Base-by-base conservation (phyloP, 2,113 vertebrate genomes). In the Micronycteris hirsuta region DNA sequence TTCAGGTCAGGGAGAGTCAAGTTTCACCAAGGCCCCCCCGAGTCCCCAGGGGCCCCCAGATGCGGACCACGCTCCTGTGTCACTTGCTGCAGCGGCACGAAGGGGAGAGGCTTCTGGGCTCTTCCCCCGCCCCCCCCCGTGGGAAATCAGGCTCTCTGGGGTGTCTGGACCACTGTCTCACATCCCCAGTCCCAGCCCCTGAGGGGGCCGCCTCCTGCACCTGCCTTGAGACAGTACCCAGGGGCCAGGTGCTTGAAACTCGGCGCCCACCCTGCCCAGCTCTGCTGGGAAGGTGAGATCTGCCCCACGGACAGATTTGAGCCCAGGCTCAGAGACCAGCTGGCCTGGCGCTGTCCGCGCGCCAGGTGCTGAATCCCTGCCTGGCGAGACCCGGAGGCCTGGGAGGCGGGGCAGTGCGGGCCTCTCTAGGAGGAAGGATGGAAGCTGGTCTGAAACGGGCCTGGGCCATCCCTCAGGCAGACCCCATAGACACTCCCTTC, bases 1-100 rank as follows among this genome's bases (percentile, higher is more conserved):
- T 52, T 67, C 80, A 81, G 91, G 88, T 87, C 91, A 67, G 93
- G 70, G 67, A 61, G 76, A 90, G 95, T 85, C 91, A 71, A 81
- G 89, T 88, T 82, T 83, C 56, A 88, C 85, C 52, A 36, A 81
- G 49, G 33, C n/a, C 70, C 41, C 13, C 1, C 33, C 24, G 52
- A 52, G 63, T 71, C 68, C 92, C 91, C 7, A 2, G 93, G 65
- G 94, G 47, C 47, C 76, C 36, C 26, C 31, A 38, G 43, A 33
- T 26, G 11, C 1, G 28, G 86, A 17, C 3, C 33, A 17, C 0
- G 3, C 22, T 43, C 38, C 56, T 3, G 7, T 0, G 7, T n/a
- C 52, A 38, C 45, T 8, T 13, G 80, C 45, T 33, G n/a, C n/a
- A 15, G 41, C 26, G 11, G 22, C 33, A 7, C 56, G 38, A 14